A percentile compares a stretch with the other conserved stretches of the same genome.
These are phyloP conservation scores for Tichodroma muraria DNA, from an alignment of 2,113 vertebrate species.

Conservation along the genomic window DNA sequence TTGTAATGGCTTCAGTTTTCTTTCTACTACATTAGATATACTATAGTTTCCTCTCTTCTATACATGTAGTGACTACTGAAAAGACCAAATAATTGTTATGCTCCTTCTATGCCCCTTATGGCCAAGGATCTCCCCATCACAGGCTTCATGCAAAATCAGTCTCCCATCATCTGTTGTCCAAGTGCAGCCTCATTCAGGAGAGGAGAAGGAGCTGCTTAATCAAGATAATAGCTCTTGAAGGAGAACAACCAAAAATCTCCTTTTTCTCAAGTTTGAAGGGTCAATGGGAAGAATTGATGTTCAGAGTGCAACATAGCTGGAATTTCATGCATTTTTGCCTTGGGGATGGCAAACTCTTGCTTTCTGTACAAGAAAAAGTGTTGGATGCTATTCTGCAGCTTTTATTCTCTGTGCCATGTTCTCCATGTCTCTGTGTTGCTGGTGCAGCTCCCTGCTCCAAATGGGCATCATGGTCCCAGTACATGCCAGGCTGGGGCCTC, in stretches of 20 bases:
- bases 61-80: neutral
- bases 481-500: neutral
- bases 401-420: neutral
- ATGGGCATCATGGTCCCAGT: accelerated
- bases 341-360: neutral
- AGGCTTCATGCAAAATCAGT: neutral
- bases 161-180: neutral
- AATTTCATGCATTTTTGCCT: neutral
- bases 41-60: neutral
- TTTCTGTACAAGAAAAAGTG: neutral
- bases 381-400: neutral
- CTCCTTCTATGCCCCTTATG: neutral
- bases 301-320: neutral
- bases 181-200: neutral
- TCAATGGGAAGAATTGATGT: accelerated
- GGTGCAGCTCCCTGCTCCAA: neutral
- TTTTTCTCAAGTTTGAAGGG: neutral
- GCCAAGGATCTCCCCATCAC: neutral
- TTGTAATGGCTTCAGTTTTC: neutral
- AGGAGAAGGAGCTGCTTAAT: neutral
- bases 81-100: neutral
- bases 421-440: neutral
- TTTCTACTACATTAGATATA: neutral
- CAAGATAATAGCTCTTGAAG: neutral
- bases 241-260: neutral